Percentiles rank a stretch among this genome's conserved stretches.
These are phyloP conservation scores for Eristalis arbustorum DNA, from an alignment of 2,888 invertebrate genomes.

Conservation along the genomic window DNA sequence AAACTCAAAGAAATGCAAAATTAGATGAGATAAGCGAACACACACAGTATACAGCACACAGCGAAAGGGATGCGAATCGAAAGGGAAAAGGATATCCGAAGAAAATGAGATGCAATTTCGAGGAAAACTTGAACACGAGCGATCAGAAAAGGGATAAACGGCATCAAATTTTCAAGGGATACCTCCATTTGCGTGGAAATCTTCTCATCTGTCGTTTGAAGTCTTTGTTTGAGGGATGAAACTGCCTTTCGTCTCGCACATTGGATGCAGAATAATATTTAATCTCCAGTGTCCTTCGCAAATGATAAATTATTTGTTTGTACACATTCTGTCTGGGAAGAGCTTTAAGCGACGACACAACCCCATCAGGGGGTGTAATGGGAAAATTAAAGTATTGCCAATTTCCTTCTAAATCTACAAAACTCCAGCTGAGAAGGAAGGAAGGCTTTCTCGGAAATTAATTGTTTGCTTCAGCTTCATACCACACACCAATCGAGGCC, in stretches of 20 bases:
- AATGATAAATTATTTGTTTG: constrained; percentile 62
- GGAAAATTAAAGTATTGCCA: constrained; percentile 60
- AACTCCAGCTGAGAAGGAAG: constrained; percentile 1
- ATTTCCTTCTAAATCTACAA: constrained; percentile 53
- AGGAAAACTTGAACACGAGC: constrained; percentile 7
- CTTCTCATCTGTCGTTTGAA: constrained; percentile 26
- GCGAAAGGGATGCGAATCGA: background rate
- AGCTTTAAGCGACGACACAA: constrained; percentile 24
- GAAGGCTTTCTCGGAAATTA: constrained; percentile 49
- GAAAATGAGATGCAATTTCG: constrained; percentile 53
- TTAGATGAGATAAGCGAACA: constrained; percentile 26
- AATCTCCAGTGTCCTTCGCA: constrained; percentile 39
- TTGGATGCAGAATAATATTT: constrained; percentile 39
- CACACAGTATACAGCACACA: background rate
- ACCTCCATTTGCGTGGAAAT: constrained; percentile 15
- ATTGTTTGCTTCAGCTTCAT: constrained; percentile 59
- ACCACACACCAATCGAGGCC: constrained; percentile 24
- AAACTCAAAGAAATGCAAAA: constrained; percentile 51
- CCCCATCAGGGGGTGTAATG: constrained; percentile 39
- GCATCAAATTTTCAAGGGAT: constrained; percentile 37
- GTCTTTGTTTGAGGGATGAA: constrained; percentile 15
- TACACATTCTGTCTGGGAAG: constrained; percentile 44
- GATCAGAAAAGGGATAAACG: constrained; percentile 22
- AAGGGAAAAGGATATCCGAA: constrained; percentile 36
- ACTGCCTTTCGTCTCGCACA: constrained; percentile 9